Conservation (phyloP, 2,797 vertebrate genomes). For the Ispidina picta region DNA sequence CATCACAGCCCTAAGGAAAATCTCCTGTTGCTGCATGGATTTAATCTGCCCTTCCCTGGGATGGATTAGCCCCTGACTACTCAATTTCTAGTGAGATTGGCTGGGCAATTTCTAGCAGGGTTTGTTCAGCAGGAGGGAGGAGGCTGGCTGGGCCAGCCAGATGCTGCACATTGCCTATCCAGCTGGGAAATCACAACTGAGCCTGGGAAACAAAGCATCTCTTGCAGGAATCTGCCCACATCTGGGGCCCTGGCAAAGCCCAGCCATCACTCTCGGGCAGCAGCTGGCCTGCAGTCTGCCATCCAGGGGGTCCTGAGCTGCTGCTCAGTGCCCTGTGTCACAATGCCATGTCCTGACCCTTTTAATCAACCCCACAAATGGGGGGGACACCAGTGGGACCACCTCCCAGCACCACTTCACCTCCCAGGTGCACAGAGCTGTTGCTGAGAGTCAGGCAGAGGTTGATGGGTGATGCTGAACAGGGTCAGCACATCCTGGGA, state of each 20-base stretch:
- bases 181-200: not conserved
- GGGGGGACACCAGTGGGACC: rapidly evolving
- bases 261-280: rapidly evolving
- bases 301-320: rapidly evolving
- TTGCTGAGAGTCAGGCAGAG: rapidly evolving
- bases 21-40: not conserved
- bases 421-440: not conserved
- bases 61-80: not conserved
- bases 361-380: not conserved
- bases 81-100: not conserved
- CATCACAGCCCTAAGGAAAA: not conserved
- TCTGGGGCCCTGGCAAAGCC: not conserved
- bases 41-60: not conserved
- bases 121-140: not conserved
- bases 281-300: rapidly evolving
- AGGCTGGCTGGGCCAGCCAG: not conserved
- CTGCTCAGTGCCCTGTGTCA: rapidly evolving
- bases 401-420: rapidly evolving
- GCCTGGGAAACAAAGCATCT: not conserved
- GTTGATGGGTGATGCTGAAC: not conserved
- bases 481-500: not conserved
- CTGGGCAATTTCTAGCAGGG: not conserved
- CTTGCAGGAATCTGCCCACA: not conserved
- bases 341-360: rapidly evolving
- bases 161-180: not conserved